Conservation (phyloP, 2,797 vertebrate species). For the Lagorchestes hirsutus region DNA sequence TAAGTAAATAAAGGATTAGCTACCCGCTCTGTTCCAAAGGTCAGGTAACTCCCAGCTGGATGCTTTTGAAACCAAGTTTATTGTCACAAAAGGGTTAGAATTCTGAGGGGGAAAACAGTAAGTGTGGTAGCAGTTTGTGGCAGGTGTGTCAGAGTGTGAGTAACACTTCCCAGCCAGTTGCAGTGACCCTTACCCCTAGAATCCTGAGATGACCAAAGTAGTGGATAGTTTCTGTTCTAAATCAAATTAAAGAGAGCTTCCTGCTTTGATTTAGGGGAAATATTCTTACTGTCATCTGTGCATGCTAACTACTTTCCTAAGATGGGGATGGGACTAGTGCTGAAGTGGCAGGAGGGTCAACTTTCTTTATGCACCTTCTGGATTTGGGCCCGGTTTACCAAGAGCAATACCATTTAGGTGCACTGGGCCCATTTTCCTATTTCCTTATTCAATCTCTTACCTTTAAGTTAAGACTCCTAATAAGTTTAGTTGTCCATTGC, state of each 20-base stretch:
- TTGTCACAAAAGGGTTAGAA: neutral
- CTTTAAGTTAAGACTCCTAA: neutral
- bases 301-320: neutral
- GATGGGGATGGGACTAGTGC: neutral
- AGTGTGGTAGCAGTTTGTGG: neutral
- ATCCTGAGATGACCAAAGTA: neutral
- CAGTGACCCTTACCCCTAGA: neutral
- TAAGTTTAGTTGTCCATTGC: neutral
- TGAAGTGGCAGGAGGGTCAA: neutral
- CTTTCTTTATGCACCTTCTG: neutral
- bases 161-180: neutral
- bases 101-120: neutral
- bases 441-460: neutral
- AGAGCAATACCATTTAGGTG: neutral
- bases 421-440: neutral
- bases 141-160: neutral
- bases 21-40: neutral
- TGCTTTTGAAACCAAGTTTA: neutral
- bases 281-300: constrained; percentile 15
- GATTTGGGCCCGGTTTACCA: neutral
- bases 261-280: constrained; percentile 19
- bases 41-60: neutral
- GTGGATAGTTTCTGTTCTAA: neutral
- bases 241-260: constrained; percentile 33
- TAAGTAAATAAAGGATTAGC: neutral